Evolutionary conservation across 1,140 invertebrate species (phyloP).

Genomic region (Mizuhopecten yessoensis): DNA sequence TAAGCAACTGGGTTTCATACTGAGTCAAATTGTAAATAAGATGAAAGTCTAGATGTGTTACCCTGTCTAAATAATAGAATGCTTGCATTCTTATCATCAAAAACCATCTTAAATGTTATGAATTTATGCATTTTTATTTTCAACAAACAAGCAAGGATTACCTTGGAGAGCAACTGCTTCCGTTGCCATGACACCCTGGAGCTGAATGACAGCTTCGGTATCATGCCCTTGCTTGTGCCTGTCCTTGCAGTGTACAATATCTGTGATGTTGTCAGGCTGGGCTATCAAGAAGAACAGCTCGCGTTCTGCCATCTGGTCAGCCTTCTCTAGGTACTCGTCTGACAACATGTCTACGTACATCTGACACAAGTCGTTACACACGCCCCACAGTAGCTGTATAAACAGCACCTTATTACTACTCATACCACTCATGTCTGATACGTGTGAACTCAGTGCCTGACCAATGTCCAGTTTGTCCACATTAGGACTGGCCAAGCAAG

Average conservation of each 20-base stretch:
- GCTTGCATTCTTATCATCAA: too few species aligned
- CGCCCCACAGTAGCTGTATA: constrained; percentile 81
- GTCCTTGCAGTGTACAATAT: constrained; percentile 77
- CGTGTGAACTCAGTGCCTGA: constrained; percentile 42
- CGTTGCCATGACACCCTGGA: constrained; percentile 50
- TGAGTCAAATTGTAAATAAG: too few species aligned
- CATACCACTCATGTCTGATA: constrained; percentile 44
- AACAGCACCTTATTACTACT: constrained; percentile 73
- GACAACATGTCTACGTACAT: constrained; percentile 87
- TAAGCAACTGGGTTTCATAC: too few species aligned
- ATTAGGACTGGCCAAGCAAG: constrained; percentile 45
- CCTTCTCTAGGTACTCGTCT: constrained; percentile 85
- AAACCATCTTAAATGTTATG: too few species aligned
- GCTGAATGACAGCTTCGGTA: constrained; percentile 43
- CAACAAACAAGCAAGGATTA: constrained; percentile 40
- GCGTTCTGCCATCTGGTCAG: constrained; percentile 86
- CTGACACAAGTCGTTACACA: constrained; percentile 87
- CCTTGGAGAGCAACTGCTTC: constrained; percentile 63
- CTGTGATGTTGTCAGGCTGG: constrained; percentile 87
- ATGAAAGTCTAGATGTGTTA: too few species aligned
- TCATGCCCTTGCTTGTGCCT: not conserved
- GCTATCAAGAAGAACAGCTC: constrained; percentile 88
- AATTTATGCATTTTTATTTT: not conserved
- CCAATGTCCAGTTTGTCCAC: constrained; percentile 47
- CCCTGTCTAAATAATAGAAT: too few species aligned